Evolutionary conservation across 2,888 invertebrate species (phyloP), one percentile per base, ranked within the genome.

Genomic region (Orchestes rusci): DNA sequence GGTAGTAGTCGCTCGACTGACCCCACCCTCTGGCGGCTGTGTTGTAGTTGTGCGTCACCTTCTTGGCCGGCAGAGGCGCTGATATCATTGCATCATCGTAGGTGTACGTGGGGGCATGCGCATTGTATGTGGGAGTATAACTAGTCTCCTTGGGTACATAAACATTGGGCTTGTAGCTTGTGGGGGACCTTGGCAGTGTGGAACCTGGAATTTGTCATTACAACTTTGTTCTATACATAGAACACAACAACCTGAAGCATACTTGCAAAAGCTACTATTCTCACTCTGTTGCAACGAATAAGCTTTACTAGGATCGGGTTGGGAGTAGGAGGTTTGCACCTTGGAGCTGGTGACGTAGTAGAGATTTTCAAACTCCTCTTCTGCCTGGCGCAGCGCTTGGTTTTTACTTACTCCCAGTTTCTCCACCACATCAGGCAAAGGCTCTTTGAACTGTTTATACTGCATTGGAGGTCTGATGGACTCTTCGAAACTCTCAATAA

Each of bases 1-100:
- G 73, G 69, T 87, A 87, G 53, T 77, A 78, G 35, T 79, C 75
- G 54, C 75, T 74, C 56, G 75, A 74, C 55, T 81, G 76, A 4
- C 80, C 79, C 87, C 90, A 90, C 1, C 89, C 89, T 20, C 88
- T 76, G 3, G 90, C 83, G 20, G 87, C 85, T 0, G 84, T 86
- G 58, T 90, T 90, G 67, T 87, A 90, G 59, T 85, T 87, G 59
- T 71, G 58, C 45, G 62, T 61, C 30, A 65, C 45, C 44, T 58
- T 61, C 37, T 58, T 57, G 13, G 55, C 45, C 34, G 53, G 52
- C 37, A 52, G 41, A 3, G 50, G 43, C 7, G 50, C 45, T 8
- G 42, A 27, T 4, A 50, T 5, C 2, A 48, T 10, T 8, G 39
- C 30, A 33, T 52, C 52, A 19, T 50, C 50, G 28, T 50, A 50